Evolutionary conservation across 2,888 invertebrate genomes (phyloP).

Genomic region (Agrotis clavis): DNA sequence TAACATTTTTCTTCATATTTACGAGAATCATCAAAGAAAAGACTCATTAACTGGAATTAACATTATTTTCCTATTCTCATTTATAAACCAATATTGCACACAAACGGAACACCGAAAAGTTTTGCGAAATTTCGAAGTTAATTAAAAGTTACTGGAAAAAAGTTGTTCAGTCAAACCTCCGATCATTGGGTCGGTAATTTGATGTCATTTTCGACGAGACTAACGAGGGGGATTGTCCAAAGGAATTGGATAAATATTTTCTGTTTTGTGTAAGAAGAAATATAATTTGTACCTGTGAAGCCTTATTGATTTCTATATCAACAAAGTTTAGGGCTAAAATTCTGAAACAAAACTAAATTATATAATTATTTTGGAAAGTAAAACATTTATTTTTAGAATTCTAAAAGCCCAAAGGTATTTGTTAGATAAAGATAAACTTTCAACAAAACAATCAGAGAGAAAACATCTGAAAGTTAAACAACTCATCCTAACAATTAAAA

Average conservation of each 20-base stretch:
- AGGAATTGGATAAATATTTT: constrained; percentile 6
- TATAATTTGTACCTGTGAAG: neutral
- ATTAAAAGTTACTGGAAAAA: constrained; percentile 46
- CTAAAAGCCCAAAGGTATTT: neutral
- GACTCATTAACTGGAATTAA: constrained; percentile 26
- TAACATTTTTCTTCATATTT: constrained; percentile 4
- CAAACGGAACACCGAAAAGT: constrained; percentile 8
- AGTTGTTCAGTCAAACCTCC: constrained; percentile 23
- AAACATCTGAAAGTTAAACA: neutral
- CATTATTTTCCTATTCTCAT: constrained; percentile 42
- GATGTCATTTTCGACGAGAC: constrained; percentile 7
- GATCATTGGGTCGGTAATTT: constrained; percentile 43
- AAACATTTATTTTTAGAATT: neutral
- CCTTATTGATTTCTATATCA: neutral
- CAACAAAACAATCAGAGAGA: neutral
- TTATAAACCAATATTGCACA: constrained; percentile 9
- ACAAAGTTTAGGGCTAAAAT: neutral
- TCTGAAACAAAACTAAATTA: neutral
- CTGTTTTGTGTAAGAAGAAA: constrained; percentile 1
- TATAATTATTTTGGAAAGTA: neutral
- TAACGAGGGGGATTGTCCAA: constrained; percentile 35
- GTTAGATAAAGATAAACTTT: neutral
- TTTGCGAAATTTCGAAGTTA: constrained; percentile 34
- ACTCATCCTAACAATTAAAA: neutral
- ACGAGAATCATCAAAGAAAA: constrained; percentile 24